Base-by-base conservation (phyloP, 2,113 vertebrate species). In the Cheilinus undulatus region DNA sequence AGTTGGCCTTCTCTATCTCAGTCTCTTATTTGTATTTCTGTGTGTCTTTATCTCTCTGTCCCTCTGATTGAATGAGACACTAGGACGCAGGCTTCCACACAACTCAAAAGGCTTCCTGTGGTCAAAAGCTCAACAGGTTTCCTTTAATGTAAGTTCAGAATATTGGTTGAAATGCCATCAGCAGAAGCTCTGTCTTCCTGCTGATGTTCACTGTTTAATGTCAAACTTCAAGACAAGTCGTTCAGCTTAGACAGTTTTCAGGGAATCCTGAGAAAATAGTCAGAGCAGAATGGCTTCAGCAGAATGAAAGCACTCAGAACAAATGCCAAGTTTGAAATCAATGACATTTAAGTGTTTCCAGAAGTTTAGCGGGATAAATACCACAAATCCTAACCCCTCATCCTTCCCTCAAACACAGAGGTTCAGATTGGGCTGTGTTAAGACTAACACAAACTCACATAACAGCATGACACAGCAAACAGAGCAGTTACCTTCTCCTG, bases 171-270 rank as follows among this genome's bases (percentile, higher is more conserved):
- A 38, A 58, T 69, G 20, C 23, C 24, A 30, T 45, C 42, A 51
- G 50, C 19, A 34, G 36, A 20, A 23, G 28, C 30, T 57, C 20
- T 49, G 19, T 49, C 46, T 28, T 0, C 19, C 13, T 4, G 7
- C 12, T 7, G 0, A 27, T 38, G 22, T 43, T 40, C 24, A 8
- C 38, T 20, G 45, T 59, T 53, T 74, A 43, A 7, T 43, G 45
- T 11, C 34, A 43, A 6, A 27, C 69, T 50, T 36, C 32, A 56
- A 49, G 32, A 22, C n/a, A 45, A 69, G 13, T 48, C 13, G 20
- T 50, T 32, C 10, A 28, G 22, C 10, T 22, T 22, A n/a, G 30
- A 38, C 22, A n/a, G 24, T 5, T 28, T 28, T 23, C 19, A 45
- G 42, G 10, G 36, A 60, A 13, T 22, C 34, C 36, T 14, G 27